Base-by-base conservation (phyloP, 1,140 invertebrate species). In the Drosophila tristis region DNA sequence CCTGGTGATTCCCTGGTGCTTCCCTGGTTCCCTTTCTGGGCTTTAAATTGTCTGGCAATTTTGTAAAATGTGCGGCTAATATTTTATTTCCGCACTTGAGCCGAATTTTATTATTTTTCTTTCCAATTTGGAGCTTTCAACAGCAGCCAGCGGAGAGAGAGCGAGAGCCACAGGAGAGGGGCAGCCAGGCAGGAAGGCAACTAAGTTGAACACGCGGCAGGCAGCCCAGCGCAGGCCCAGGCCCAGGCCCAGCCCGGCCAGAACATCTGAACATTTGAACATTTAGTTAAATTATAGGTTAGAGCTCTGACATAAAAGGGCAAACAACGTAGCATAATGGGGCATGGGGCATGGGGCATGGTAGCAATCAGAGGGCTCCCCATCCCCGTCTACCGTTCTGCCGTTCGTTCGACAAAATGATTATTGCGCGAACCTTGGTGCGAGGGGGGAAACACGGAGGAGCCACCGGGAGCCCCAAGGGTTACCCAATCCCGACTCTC, bases 211-310 rank as follows among this genome's bases (percentile, higher is more conserved):
- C 66, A 70, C 63, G 64, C 50, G 66, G 80, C 75, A 16, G 73
- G 29, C 29, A 31, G 29, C 7, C 7, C 29, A 29, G 7, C 53
- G 62, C 16, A n/a, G 5, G 26, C 5, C 5, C 16, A 16, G 16
- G 23, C 2, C 23, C 23, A 1, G 2, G 0, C 23, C 23, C 23
- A 0, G 23, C 26, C 26, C 6, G 0, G 26, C 5, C 26, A 29
- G 11, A 39, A 13, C 35, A 39, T 13, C 35, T 13, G 35, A 78
- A 81, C 81, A 84, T 87, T 87, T 84, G 79, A 87, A 84, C 84
- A 89, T 89, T 89, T 89, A 89, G 84, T 89, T 84, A 89, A 89
- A 89, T 89, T 89, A 89, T 89, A 89, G 84, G 84, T 89, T 89
- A 70, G 84, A 71, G 35, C 61, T 63, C 84, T 89, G 84, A 89